phyloP scores from a whole-genome alignment of 2,113 vertebrate genomes.

The Erpornis zantholeuca region DNA sequence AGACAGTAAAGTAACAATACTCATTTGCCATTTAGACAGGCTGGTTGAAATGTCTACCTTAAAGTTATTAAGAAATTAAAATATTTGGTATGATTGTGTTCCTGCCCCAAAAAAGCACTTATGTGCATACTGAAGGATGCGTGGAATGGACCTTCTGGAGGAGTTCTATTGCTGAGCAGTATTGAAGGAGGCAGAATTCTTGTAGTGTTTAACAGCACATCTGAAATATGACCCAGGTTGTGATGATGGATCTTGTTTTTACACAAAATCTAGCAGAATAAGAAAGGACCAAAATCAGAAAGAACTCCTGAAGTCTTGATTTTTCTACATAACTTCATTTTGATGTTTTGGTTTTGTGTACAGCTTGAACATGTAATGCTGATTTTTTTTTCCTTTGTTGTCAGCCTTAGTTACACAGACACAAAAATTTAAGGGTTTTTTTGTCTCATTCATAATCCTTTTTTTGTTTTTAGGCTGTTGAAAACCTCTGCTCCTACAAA shows the following conservation, averaged over 20 bases:
- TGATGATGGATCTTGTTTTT: background rate
- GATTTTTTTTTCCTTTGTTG: background rate
- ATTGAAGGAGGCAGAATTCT: background rate
- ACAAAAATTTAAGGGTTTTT: background rate
- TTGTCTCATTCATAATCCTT: background rate
- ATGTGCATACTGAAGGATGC: background rate
- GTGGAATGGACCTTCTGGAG: background rate
- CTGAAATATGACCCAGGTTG: background rate
- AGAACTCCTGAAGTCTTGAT: background rate
- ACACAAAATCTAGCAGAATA: background rate
- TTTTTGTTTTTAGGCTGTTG: conserved; percentile 74
- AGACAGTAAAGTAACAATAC: background rate
- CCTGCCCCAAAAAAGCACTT: rapidly evolving
- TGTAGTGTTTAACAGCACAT: background rate
- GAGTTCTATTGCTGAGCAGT: background rate
- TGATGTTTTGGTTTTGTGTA: background rate
- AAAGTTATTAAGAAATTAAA: background rate
- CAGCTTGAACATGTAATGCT: background rate
- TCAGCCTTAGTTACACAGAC: background rate
- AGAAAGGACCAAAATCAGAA: background rate
- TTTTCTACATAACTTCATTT: background rate
- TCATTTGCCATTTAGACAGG: background rate
- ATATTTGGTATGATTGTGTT: background rate
- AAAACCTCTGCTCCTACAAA: conserved; percentile 84
- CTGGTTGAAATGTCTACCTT: background rate